These are phyloP conservation scores for Penaeus chinensis DNA, from an alignment of 1,140 invertebrate species.

Conservation along the genomic window DNA sequence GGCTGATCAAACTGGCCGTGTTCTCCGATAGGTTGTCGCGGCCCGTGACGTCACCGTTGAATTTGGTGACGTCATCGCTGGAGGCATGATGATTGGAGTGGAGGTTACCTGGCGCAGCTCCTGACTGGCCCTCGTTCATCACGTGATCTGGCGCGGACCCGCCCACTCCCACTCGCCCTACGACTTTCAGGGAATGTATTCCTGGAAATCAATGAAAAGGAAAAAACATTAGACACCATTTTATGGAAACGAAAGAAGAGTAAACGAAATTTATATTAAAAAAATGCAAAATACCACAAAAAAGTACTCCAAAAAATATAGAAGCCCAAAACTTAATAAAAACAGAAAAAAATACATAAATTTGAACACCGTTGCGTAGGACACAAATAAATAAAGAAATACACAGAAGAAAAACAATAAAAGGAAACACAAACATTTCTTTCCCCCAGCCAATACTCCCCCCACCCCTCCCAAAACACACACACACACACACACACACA, in stretches of 20 bases:
- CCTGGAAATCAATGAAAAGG: constrained; percentile 51
- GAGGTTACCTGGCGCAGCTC: constrained; percentile 44
- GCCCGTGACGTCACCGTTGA: constrained; percentile 48
- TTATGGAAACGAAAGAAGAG: neutral
- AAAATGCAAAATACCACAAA: too few species aligned
- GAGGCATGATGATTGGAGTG: constrained; percentile 33
- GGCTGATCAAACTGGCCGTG: constrained; percentile 56
- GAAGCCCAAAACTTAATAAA: too few species aligned
- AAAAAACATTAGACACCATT: neutral
- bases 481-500: too few species aligned
- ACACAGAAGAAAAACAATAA: too few species aligned
- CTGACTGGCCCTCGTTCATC: constrained; percentile 57
- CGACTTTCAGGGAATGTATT: constrained; percentile 63
- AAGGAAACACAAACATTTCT: too few species aligned
- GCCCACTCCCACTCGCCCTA: constrained; percentile 63
- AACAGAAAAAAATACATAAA: too few species aligned
- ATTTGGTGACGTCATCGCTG: constrained; percentile 56
- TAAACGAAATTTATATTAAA: neutral
- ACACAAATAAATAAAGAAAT: too few species aligned
- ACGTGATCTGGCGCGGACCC: constrained; percentile 55
- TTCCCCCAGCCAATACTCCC: too few species aligned
- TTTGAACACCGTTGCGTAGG: too few species aligned
- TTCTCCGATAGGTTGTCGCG: constrained; percentile 43
- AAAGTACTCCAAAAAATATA: too few species aligned
- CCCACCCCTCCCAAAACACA: too few species aligned